phyloP scores from a whole-genome alignment of 1,140 invertebrate genomes.

The Zaprionus camerounensis region DNA sequence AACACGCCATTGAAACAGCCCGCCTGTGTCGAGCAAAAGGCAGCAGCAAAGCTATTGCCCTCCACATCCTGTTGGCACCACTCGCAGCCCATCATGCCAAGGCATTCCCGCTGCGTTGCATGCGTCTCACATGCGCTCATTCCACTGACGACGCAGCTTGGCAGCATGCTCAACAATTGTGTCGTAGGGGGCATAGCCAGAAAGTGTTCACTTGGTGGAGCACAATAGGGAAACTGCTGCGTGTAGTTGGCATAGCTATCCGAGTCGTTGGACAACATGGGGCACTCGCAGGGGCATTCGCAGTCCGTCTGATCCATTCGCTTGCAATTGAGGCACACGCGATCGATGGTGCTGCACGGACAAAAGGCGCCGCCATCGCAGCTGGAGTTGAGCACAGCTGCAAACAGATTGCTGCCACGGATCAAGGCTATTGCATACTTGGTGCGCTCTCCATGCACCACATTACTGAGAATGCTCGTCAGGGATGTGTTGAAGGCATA shows the following conservation, averaged over 20 bases:
- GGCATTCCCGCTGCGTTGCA: conserved; percentile 89
- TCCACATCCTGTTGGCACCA: conserved; percentile 94
- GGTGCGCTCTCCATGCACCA: conserved; percentile 94
- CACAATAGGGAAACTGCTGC: conserved; percentile 73
- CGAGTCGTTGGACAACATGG: conserved; percentile 85
- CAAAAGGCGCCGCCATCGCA: conserved; percentile 93
- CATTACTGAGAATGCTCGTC: conserved; percentile 90
- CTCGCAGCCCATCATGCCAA: conserved; percentile 94
- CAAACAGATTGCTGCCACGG: conserved; percentile 93
- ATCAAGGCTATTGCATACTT: conserved; percentile 93
- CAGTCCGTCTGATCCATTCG: conserved; percentile 97
- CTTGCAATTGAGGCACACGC: conserved; percentile 95
- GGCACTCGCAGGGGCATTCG: conserved; percentile 97
- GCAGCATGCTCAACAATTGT: conserved; percentile 51
- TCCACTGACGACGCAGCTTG: conserved; percentile 87
- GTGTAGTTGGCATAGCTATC: conserved; percentile 73
- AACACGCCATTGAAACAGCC: conserved; percentile 93
- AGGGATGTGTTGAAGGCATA: conserved; percentile 94
- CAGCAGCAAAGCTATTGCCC: conserved; percentile 88
- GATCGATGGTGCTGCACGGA: conserved; percentile 95
- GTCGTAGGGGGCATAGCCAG: conserved; percentile 64
- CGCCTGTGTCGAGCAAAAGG: conserved; percentile 92
- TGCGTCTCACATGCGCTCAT: conserved; percentile 90
- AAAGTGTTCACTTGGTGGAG: conserved; percentile 78
- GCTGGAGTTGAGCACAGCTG: conserved; percentile 93